A percentile compares a stretch with the other conserved stretches of the same genome.
These are phyloP conservation scores for Apistogramma diplotaenia DNA, from an alignment of 2,113 vertebrate species.

Conservation along the genomic window DNA sequence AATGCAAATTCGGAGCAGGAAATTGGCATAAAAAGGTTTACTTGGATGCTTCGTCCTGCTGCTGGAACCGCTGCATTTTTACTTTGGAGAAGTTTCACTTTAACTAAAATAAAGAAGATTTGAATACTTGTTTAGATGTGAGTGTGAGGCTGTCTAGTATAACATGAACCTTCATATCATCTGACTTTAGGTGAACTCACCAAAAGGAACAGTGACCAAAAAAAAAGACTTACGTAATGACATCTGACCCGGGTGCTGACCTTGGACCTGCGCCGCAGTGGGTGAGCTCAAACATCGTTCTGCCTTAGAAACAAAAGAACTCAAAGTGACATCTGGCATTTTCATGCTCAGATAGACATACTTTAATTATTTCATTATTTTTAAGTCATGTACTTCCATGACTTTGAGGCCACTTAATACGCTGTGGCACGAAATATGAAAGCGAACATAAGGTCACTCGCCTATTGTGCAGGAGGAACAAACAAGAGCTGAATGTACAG, in stretches of 20 bases:
- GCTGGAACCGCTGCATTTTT: background rate
- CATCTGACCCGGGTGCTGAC: constrained; percentile 2
- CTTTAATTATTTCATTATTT: background rate
- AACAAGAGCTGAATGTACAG: background rate
- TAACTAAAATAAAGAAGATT: background rate
- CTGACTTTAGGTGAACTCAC: background rate
- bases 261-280: background rate
- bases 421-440: background rate
- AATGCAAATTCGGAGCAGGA: too few relatives aligned
- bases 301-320: background rate
- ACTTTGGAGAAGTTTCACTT: background rate
- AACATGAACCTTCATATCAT: background rate
- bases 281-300: background rate
- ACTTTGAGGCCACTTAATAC: background rate
- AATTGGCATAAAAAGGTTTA: too few relatives aligned
- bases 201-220: background rate
- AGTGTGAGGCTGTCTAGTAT: background rate
- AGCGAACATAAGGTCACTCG: background rate
- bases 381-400: background rate
- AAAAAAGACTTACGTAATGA: constrained; percentile 1
- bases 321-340: constrained; percentile 48
- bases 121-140: background rate
- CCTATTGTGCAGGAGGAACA: background rate
- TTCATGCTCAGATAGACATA: background rate
- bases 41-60: too few relatives aligned